phyloP scores from a whole-genome alignment of 2,888 invertebrate species.

The Tridacna gigas region DNA sequence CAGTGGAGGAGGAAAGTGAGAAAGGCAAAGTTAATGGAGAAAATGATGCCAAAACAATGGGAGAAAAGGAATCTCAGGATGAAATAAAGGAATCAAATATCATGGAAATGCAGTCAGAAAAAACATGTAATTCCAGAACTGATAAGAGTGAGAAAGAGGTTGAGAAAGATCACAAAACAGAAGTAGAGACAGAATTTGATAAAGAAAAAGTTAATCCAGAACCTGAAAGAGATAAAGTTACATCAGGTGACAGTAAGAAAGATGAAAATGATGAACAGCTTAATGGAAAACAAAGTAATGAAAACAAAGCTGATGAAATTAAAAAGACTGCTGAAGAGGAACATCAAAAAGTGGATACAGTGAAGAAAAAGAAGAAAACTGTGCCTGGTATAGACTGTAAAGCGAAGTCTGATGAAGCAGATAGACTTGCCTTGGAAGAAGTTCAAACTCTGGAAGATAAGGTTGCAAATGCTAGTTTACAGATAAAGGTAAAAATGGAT shows the following conservation, averaged over 20 bases:
- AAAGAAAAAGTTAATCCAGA: constrained; percentile 2
- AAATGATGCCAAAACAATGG: not conserved
- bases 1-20: constrained; percentile 27
- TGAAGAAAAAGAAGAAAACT: constrained; percentile 85
- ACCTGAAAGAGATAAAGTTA: constrained; percentile 24
- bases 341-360: constrained; percentile 24
- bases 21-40: constrained; percentile 24
- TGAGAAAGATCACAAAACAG: constrained; percentile 5
- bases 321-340: constrained; percentile 32
- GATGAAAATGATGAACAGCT: not conserved
- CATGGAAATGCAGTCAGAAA: constrained; percentile 37
- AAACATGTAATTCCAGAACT: constrained; percentile 32
- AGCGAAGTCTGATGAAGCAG: constrained; percentile 89
- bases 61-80: not conserved
- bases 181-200: constrained; percentile 24
- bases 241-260: not conserved
- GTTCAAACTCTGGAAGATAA: constrained; percentile 83
- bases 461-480: constrained; percentile 83
- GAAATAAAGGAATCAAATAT: constrained; percentile 3
- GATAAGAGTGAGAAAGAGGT: constrained; percentile 30
- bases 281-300: constrained; percentile 10
- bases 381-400: constrained; percentile 87
- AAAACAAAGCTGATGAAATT: constrained; percentile 24
- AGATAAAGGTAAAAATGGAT: constrained; percentile 75
- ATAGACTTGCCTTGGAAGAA: constrained; percentile 90